These are phyloP conservation scores for Epicauta chinensis DNA, from an alignment of 1,140 invertebrate species.

Conservation along the genomic window DNA sequence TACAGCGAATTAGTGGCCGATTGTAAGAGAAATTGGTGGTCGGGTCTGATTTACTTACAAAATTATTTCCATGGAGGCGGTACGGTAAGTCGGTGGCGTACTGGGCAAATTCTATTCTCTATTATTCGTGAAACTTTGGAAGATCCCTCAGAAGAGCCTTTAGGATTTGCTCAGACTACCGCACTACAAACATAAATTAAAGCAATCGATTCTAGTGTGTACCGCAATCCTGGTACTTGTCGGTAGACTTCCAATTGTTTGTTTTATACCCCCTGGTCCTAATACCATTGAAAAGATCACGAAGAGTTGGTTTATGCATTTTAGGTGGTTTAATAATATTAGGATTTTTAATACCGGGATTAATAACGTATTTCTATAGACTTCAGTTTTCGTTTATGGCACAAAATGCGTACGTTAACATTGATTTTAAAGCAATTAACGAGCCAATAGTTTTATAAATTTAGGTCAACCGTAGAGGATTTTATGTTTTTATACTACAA, in stretches of 20 bases:
- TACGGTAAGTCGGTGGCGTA: slow-evolving; percentile 33
- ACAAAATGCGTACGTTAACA: not conserved
- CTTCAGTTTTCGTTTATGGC: not conserved
- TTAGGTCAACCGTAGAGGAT: slow-evolving; percentile 2
- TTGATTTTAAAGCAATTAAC: not conserved
- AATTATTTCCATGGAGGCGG: slow-evolving; percentile 44
- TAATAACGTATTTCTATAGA: slow-evolving; percentile 5
- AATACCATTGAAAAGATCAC: not conserved
- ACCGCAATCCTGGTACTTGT: slow-evolving; percentile 9
- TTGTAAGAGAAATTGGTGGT: slow-evolving; percentile 48
- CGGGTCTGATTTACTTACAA: slow-evolving; percentile 44
- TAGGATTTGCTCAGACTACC: no score
- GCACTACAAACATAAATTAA: no score
- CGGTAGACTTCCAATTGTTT: slow-evolving; percentile 7
- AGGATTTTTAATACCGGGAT: not conserved
- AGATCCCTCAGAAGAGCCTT: no score
- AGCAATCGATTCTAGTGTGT: slow-evolving; percentile 7
- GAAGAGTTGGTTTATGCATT: not conserved
- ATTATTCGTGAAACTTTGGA: no score
- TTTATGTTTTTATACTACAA: slow-evolving; percentile 30
- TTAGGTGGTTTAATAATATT: not conserved
- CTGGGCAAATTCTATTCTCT: no score
- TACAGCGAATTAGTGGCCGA: slow-evolving; percentile 28
- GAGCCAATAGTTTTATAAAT: not conserved
- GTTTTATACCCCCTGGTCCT: slow-evolving; percentile 3